A percentile compares a stretch with the other conserved stretches of the same genome.
phyloP scores from a whole-genome alignment of 1,140 invertebrate genomes.

The Psilanteris sp. region DNA sequence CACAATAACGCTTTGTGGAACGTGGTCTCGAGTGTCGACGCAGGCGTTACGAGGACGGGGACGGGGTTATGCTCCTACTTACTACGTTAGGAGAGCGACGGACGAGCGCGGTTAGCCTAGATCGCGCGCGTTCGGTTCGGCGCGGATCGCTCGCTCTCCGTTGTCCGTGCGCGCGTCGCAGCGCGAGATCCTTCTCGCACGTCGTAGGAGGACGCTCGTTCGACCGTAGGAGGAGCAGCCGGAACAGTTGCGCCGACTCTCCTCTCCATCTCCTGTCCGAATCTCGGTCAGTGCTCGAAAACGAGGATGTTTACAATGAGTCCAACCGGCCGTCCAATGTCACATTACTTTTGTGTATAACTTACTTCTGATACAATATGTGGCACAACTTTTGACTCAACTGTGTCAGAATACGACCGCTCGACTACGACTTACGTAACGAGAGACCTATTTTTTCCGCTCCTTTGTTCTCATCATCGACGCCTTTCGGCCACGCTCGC shows the following conservation, averaged over 20 bases:
- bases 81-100: slow-evolving; percentile 56
- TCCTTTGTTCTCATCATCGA: slow-evolving; percentile 12
- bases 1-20: slow-evolving; percentile 46
- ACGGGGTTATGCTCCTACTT: slow-evolving; percentile 55
- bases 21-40: slow-evolving; percentile 52
- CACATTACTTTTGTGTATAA: slow-evolving; percentile 32
- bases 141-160: slow-evolving; percentile 8
- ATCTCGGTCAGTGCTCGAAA: slow-evolving; percentile 54
- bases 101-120: slow-evolving; percentile 51
- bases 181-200: slow-evolving; percentile 1
- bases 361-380: slow-evolving; percentile 15
- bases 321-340: slow-evolving; percentile 41
- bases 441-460: slow-evolving; percentile 18
- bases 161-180: neutral
- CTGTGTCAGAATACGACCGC: slow-evolving; percentile 5
- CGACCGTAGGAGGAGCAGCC: slow-evolving; percentile 52
- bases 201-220: slow-evolving; percentile 46
- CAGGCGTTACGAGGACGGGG: slow-evolving; percentile 50
- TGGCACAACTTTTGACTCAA: slow-evolving; percentile 34
- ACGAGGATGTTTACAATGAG: slow-evolving; percentile 50
- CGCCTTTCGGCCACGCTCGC: neutral
- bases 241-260: slow-evolving; percentile 36
- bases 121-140: slow-evolving; percentile 32
- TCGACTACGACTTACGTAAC: slow-evolving; percentile 11
- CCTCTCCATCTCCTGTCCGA: slow-evolving; percentile 46